Percentiles rank a stretch among this genome's conserved stretches.
Evolutionary conservation across 2,888 invertebrate genomes (phyloP).

Genomic region (Neocrepidodera transversa): DNA sequence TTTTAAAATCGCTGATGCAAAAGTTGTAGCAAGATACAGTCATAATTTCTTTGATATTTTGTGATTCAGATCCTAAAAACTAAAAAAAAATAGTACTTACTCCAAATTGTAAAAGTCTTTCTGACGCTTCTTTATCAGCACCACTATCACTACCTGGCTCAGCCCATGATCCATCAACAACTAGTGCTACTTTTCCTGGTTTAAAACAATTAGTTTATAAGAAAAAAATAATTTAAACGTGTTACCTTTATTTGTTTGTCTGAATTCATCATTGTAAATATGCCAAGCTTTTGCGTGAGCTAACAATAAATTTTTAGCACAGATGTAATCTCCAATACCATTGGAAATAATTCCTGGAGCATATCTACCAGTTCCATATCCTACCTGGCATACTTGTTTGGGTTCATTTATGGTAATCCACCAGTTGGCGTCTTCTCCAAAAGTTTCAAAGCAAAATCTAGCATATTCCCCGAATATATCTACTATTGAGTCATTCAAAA

Average conservation of each 20-base stretch:
- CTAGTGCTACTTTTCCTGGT: constrained; percentile 46
- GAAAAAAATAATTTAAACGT: neutral
- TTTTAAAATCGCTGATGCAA: too few species aligned
- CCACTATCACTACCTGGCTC: constrained; percentile 38
- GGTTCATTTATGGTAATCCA: constrained; percentile 68
- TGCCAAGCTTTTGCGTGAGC: constrained; percentile 71
- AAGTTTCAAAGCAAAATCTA: constrained; percentile 52
- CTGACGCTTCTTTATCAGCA: constrained; percentile 14
- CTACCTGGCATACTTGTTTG: constrained; percentile 46
- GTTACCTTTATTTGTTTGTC: constrained; percentile 41
- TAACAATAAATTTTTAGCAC: constrained; percentile 68
- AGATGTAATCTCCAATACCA: constrained; percentile 68
- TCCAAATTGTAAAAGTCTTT: constrained; percentile 1
- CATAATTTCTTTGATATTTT: neutral
- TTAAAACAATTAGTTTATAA: constrained; percentile 5
- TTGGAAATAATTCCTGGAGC: constrained; percentile 53
- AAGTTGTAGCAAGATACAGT: too few species aligned
- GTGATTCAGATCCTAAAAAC: too few species aligned
- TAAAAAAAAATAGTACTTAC: neutral
- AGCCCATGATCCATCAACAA: constrained; percentile 38
- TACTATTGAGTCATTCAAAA: constrained; percentile 67
- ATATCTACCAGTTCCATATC: constrained; percentile 47
- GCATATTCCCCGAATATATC: constrained; percentile 73
- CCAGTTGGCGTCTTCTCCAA: constrained; percentile 60
- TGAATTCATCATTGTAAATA: constrained; percentile 67